phyloP scores from a whole-genome alignment of 1,140 invertebrate species.

The Drosophila nigrodunni region DNA sequence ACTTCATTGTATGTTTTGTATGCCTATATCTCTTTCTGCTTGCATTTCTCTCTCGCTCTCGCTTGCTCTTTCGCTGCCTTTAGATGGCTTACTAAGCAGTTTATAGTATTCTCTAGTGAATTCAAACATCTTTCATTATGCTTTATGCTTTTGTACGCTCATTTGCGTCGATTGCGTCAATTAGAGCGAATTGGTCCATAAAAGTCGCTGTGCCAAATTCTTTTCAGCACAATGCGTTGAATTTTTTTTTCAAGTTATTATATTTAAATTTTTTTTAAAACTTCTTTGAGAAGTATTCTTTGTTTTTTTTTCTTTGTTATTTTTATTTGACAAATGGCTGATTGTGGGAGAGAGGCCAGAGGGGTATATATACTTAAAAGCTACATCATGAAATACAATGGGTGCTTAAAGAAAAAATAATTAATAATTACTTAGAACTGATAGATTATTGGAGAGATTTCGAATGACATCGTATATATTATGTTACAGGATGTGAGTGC shows the following conservation, averaged over 20 bases:
- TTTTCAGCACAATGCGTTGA: constrained; percentile 65
- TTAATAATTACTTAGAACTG: constrained; percentile 30
- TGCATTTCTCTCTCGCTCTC: constrained; percentile 23
- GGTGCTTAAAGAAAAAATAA: constrained; percentile 40
- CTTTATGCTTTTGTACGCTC: constrained; percentile 72
- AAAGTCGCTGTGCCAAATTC: constrained; percentile 70
- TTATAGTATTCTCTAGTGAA: constrained; percentile 4
- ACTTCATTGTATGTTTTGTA: constrained; percentile 4
- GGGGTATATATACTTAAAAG: constrained; percentile 49
- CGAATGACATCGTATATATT: constrained; percentile 26
- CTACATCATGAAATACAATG: constrained; percentile 37
- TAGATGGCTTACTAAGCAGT: constrained; percentile 22
- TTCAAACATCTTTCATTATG: constrained; percentile 41
- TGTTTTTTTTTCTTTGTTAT: constrained; percentile 1
- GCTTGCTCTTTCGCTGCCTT: constrained; percentile 7
- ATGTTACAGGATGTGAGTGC: constrained; percentile 43
- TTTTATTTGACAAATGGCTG: constrained; percentile 48
- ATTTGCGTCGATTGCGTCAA: constrained; percentile 78
- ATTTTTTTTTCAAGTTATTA: constrained; percentile 33
- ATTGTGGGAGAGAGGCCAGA: constrained; percentile 31
- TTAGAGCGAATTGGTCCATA: constrained; percentile 84
- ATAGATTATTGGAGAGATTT: constrained; percentile 24
- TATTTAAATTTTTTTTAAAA: constrained; percentile 29
- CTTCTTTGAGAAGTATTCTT: constrained; percentile 77
- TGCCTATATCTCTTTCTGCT: constrained; percentile 26